phyloP scores from a whole-genome alignment of 2,888 invertebrate species.

The Drosophila anomalata region DNA sequence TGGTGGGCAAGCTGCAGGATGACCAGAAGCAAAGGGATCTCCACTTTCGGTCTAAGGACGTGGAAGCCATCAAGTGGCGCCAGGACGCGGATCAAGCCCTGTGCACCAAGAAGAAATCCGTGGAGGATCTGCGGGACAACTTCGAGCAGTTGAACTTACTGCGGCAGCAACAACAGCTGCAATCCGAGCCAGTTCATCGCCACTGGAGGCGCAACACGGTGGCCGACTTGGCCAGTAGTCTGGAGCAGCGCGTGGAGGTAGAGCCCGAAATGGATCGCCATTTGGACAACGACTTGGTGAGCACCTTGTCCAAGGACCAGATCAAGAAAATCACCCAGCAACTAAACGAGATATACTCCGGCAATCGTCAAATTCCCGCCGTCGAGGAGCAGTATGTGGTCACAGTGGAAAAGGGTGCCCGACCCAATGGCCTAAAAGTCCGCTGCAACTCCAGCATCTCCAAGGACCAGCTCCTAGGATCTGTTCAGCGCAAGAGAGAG shows the following conservation, averaged over 20 bases:
- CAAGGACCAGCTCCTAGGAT: conserved; percentile 83
- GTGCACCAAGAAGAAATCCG: conserved; percentile 92
- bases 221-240: conserved; percentile 89
- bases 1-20: conserved; percentile 90
- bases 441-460: conserved; percentile 86
- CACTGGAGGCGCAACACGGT: conserved; percentile 94
- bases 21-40: conserved; percentile 94
- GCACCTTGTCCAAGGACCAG: conserved; percentile 93
- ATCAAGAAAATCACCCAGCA: conserved; percentile 91
- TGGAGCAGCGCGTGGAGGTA: conserved; percentile 84
- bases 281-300: conserved; percentile 91
- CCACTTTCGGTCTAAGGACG: conserved; percentile 90
- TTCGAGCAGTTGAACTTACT: conserved; percentile 88
- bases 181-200: conserved; percentile 51
- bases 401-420: conserved; percentile 85
- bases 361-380: conserved; percentile 80
- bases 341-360: conserved; percentile 91
- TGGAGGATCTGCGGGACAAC: conserved; percentile 92
- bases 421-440: conserved; percentile 85
- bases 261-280: conserved; percentile 85
- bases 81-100: conserved; percentile 90
- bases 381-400: conserved; percentile 86
- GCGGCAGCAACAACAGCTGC: conserved; percentile 84
- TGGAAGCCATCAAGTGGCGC: conserved; percentile 91
- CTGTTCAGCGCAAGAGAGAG: conserved; percentile 77